Evolutionary conservation across 2,797 vertebrate species (phyloP).

Genomic region (Oreochromis grahami): DNA sequence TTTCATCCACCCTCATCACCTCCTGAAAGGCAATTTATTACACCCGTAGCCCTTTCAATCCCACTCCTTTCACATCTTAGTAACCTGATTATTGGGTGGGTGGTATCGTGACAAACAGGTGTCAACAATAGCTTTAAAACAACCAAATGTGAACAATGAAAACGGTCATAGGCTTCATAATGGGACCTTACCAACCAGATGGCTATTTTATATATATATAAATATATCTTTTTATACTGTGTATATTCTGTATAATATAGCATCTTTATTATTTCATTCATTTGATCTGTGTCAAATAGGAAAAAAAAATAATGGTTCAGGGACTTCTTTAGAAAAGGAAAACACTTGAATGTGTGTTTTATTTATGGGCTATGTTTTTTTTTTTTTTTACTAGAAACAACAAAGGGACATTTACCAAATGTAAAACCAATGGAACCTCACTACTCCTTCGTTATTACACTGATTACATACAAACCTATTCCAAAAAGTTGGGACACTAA

Average conservation of each 20-base stretch:
- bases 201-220: not conserved
- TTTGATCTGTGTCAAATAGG: not conserved
- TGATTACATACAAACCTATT: too few species aligned
- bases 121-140: not conserved
- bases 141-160: not conserved
- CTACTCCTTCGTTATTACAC: not conserved
- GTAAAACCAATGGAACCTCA: not conserved
- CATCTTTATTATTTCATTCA: not conserved
- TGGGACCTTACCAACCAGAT: not conserved
- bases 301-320: not conserved
- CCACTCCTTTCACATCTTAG: not conserved
- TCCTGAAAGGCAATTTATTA: not conserved
- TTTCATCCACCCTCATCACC: not conserved
- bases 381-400: not conserved
- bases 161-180: not conserved
- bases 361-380: not conserved
- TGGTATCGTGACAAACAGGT: not conserved
- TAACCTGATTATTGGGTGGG: not conserved
- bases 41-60: not conserved
- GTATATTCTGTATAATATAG: not conserved
- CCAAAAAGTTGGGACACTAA: too few species aligned
- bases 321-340: not conserved
- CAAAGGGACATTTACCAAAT: not conserved
- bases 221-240: not conserved
- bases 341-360: not conserved